Evolutionary conservation across 2,888 invertebrate species (phyloP), one percentile per base, ranked within the genome.

Genomic region (Bombyx huttoni): DNA sequence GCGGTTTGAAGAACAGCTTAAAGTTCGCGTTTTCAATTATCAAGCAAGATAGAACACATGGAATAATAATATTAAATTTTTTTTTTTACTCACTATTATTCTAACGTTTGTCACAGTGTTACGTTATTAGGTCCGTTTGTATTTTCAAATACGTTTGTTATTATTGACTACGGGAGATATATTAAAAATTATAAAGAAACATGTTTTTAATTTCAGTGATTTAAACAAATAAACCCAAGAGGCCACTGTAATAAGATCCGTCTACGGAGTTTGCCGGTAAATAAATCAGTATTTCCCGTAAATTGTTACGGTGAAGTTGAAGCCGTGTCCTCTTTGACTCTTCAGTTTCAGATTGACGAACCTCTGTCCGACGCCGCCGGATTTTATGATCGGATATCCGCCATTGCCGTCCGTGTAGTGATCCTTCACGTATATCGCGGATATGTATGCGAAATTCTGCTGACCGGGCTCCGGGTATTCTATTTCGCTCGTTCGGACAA

Each of bases 251-350:
- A 6, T 34, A 34, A 35, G 10, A 40, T 13, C 12, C 33, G 9
- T 50, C 13, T n/a, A n/a, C 48, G 24, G 24, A 3, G 24, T 24
- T 3, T 5, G 24, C 5, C 24, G 5, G 24, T 8, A 48, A 48
- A 48, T 33, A n/a, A 49, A 10, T 63, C 61, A 81, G 58, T 75
- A 86, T 71, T 79, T 76, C 57, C 87, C 89, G 48, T 85, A 88
- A 34, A 89, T 70, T 0, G 81, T 76, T 2, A 89, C 58, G 0
- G 87, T 83, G 57, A 88, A 89, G 61, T 89, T 86, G 40, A 88
- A 72, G 0, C 89, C 86, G 48, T 56, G 51, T 2, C 73, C 67
- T 34, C 84, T 67, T 57, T 88, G 88, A 46, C 85, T 81, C 63
- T 85, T 85, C 58, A 89, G 58, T 53, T 87, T 83, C 54, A 89